A percentile compares a stretch with the other conserved stretches of the same genome.
Evolutionary conservation across 1,140 invertebrate genomes (phyloP).

Genomic region (Bicyclus anynana): DNA sequence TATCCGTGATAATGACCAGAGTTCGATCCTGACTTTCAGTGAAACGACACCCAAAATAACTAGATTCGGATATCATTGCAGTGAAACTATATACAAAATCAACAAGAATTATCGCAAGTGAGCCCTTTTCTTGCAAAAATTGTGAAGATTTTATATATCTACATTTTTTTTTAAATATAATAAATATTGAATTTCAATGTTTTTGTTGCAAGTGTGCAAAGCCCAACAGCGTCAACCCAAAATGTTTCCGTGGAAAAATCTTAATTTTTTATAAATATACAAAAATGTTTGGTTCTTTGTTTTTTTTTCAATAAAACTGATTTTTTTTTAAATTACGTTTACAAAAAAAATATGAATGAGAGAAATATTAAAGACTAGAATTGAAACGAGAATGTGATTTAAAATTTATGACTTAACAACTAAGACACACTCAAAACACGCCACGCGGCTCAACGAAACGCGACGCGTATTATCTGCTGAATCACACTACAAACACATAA

Average conservation of each 20-base stretch:
- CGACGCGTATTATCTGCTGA: too few species aligned
- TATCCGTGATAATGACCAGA: slow-evolving; percentile 1
- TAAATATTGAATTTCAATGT: slow-evolving; percentile 10
- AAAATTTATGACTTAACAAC: slow-evolving; percentile 17
- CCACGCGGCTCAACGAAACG: neutral
- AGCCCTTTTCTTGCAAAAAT: slow-evolving; percentile 47
- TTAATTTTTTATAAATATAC: slow-evolving; percentile 29
- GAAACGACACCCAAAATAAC: slow-evolving; percentile 11
- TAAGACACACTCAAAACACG: neutral
- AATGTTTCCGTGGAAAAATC: slow-evolving; percentile 19
- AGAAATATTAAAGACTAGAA: slow-evolving; percentile 25
- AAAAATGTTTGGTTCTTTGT: slow-evolving; percentile 34
- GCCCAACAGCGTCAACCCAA: slow-evolving; percentile 26
- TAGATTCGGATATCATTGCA: slow-evolving; percentile 15
- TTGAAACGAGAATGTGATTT: slow-evolving; percentile 15
- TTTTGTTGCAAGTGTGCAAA: slow-evolving; percentile 20
- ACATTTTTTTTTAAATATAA: slow-evolving; percentile 6
- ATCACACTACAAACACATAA: too few species aligned
- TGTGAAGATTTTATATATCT: slow-evolving; percentile 40
- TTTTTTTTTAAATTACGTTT: slow-evolving; percentile 6
- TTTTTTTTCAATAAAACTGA: slow-evolving; percentile 10
- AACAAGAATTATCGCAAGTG: slow-evolving; percentile 42
- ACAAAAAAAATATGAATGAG: slow-evolving; percentile 25
- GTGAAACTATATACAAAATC: slow-evolving; percentile 48
- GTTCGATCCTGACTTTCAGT: slow-evolving; percentile 36